phyloP scores from a whole-genome alignment of 2,888 invertebrate genomes.

The Tetropium fuscum region DNA sequence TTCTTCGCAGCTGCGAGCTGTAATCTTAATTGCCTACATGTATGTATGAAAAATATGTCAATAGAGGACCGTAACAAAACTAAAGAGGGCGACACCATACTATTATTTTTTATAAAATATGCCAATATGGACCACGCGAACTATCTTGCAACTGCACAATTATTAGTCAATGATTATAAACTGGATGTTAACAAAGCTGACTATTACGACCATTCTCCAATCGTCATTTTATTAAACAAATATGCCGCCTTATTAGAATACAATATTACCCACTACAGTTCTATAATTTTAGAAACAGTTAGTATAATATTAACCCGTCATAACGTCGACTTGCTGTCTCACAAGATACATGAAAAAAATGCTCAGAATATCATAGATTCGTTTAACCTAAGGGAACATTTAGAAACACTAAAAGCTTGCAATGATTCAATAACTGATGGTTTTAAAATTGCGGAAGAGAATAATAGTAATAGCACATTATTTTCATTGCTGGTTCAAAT shows the following conservation, averaged over 20 bases:
- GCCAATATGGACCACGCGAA: background rate
- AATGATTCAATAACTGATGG: background rate
- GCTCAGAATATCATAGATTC: slow-evolving; percentile 5
- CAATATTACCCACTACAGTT: background rate
- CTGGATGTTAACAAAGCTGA: slow-evolving; percentile 13
- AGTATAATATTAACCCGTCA: slow-evolving; percentile 9
- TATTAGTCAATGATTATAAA: slow-evolving; percentile 14
- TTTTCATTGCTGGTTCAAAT: slow-evolving; percentile 5
- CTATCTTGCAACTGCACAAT: slow-evolving; percentile 8
- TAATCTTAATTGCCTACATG: background rate
- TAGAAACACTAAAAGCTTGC: background rate
- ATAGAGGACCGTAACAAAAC: slow-evolving; percentile 1
- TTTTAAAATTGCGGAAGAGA: slow-evolving; percentile 2
- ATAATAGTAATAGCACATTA: background rate
- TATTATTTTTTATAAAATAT: slow-evolving; percentile 17
- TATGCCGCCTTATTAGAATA: slow-evolving; percentile 5
- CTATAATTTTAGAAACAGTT: slow-evolving; percentile 4
- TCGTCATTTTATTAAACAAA: slow-evolving; percentile 13
- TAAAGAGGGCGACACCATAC: slow-evolving; percentile 10
- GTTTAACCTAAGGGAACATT: background rate
- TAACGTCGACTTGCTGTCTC: slow-evolving; percentile 14
- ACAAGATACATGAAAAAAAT: slow-evolving; percentile 4
- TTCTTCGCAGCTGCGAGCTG: slow-evolving; percentile 13
- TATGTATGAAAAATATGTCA: background rate
- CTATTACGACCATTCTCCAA: slow-evolving; percentile 10